Base-by-base conservation (phyloP, 2,888 invertebrate genomes). In the Thera obeliscata region DNA sequence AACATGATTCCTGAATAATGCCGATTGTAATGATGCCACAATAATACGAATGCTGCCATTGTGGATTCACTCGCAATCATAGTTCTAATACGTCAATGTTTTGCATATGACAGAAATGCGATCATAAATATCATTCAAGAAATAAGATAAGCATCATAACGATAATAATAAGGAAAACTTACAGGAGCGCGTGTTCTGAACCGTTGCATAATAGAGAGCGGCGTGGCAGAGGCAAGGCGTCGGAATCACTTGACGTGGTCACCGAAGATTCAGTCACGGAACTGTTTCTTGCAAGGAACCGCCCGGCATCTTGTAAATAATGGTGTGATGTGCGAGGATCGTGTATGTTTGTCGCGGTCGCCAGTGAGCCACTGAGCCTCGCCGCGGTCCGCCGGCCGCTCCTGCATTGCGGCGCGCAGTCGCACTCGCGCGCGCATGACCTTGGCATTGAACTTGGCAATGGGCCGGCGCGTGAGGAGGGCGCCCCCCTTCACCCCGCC, bases 391-490 rank as follows among this genome's bases (percentile, higher is more conserved):
- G 88, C 88, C 90, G 87, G 86, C 85, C 89, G 90, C 90, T 94
- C 94, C 95, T 95, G 95, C 95, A 95, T 91, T 95, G 95, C 95
- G 94, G 94, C 94, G 94, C 95, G 95, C 94, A 95, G 94, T 90
- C 94, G 94, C 93, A 94, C 90, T 94, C 90, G 88, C 89, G 93
- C 94, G 94, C 94, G 92, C 94, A 94, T 95, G 95, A 95, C 96
- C 96, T 96, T 96, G 96, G 96, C 96, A 96, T 95, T 96, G 96
- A 96, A 96, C 96, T 96, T 96, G 96, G 95, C 95, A 95, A 91
- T 93, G 93, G 91, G 90, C 88, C 87, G 91, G 86, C 85, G 87
- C 84, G 88, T 83, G 80, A 76, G 74, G 81, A 75, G 79, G 77
- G 73, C 58, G 55, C 66, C 64, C 64, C 64, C 41, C 56, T 56